Evolutionary conservation across 2,888 invertebrate genomes (phyloP), one percentile per base, ranked within the genome.

Genomic region (Pammene aurita): DNA sequence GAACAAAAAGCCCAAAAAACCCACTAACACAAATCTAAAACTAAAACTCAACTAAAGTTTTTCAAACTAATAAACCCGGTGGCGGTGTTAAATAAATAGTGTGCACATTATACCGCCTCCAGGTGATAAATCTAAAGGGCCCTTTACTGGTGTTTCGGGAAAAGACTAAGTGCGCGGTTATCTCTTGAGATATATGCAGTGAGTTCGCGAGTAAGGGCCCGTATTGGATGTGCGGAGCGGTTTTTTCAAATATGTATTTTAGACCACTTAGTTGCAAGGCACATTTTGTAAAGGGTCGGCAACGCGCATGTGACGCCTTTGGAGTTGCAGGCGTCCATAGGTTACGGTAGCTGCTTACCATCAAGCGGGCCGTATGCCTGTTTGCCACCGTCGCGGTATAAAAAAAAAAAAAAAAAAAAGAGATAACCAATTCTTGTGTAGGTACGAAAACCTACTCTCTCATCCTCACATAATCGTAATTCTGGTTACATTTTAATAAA

Each of bases 61-160:
- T 46, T 50, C 63, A 67, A 68, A 64, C 63, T 68, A 68, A 68
- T 68, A 69, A 64, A 69, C 44, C 63, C 52, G 52, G 46, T 69
- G 70, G 70, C 63, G 69, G 50, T 73, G 73, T 73, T 75, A 79
- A 80, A 82, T 80, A 82, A 87, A 86, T 85, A 87, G 85, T 84
- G 84, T 80, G 82, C 75, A 84, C 82, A 86, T 87, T 87, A 87
- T 84, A 83, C 68, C 86, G 84, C 84, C 85, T 83, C 84, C 85
- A 84, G 86, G 85, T 86, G 86, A 86, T 86, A 85, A 84, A 87
- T 86, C 86, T 84, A 75, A 80, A 75, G 72, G 82, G 81, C 81
- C 83, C 84, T 84, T 84, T 81, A 82, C 79, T 72, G 76, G 80
- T 81, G 80, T 80, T 80, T 78, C 81, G 77, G 75, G 81, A 84